Evolutionary conservation across 2,888 invertebrate species (phyloP), one percentile per base, ranked within the genome.

Genomic region (Harpalus rufipes): DNA sequence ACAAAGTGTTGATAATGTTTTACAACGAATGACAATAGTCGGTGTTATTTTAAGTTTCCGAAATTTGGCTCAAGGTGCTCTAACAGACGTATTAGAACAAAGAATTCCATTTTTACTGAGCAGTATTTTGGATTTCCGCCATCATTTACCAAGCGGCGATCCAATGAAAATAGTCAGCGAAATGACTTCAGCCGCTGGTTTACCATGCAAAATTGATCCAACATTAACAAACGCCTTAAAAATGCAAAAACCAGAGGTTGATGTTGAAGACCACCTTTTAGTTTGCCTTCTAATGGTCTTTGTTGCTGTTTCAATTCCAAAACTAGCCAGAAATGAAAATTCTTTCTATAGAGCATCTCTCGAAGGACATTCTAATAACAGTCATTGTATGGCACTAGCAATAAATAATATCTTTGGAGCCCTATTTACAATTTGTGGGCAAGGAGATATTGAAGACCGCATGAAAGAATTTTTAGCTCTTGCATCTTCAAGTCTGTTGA

Each of bases 241-340:
- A 87, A 95, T 96, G 86, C 98, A 99, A 89, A 98, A 98, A 91
- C 92, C 94, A 32, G 97, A 97, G 88, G 92, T 94, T 3, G 97
- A 97, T 87, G 97, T 97, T 87, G 98, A 98, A 87, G 98, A 99
- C 89, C 98, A 99, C 91, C 93, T 97, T 41, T 93, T 97, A 56
- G 97, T 98, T 0, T 99, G 99, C 90, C 92, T 99, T 58, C 91
- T 99, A 85, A 98, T 99, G 98, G 99, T 99, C 5, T 99, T 99
- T 91, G 97, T 99, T 0, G 99, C 99, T 0, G 98, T 99, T 14
- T 98, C 99, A 0, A 95, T 99, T 87, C 99, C 99, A 0, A 96
- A 97, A 90, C 92, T 99, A 78, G 98, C 99, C 0, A 94, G 96
- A 85, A 96, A 95, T 88, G 98, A 99, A 86, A 95, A 95, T 81